These are phyloP conservation scores for Drosophila oshimai DNA, from an alignment of 1,140 invertebrate species.

Conservation along the genomic window DNA sequence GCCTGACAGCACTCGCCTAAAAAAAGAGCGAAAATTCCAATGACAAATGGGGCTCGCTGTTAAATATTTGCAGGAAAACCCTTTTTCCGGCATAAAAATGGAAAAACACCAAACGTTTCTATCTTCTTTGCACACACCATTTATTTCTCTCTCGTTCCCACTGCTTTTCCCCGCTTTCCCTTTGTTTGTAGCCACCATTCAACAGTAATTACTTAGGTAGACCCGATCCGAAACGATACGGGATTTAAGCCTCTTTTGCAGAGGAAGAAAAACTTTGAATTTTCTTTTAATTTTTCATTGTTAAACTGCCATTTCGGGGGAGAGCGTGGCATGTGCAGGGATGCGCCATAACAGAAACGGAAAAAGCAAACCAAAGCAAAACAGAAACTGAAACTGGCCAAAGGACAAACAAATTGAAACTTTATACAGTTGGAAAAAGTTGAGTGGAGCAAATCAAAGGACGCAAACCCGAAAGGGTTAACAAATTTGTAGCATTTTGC, in stretches of 20 bases:
- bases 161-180: background rate
- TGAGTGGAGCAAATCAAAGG: constrained; percentile 24
- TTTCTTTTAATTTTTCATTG: constrained; percentile 80
- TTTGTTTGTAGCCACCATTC: constrained; percentile 69
- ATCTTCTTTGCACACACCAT: constrained; percentile 38
- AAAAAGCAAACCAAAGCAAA: constrained; percentile 7
- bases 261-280: constrained; percentile 64
- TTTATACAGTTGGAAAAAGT: constrained; percentile 49
- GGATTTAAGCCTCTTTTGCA: constrained; percentile 66
- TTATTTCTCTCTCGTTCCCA: constrained; percentile 25
- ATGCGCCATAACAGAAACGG: constrained; percentile 23
- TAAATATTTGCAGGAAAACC: constrained; percentile 54
- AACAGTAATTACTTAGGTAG: constrained; percentile 76
- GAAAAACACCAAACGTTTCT: constrained; percentile 58
- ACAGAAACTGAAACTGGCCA: background rate
- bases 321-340: constrained; percentile 19
- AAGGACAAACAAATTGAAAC: constrained; percentile 50
- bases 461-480: constrained; percentile 28
- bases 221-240: constrained; percentile 49
- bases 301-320: constrained; percentile 70
- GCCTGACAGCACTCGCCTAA: constrained; percentile 6
- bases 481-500: constrained; percentile 37
- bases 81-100: constrained; percentile 37
- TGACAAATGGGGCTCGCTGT: constrained; percentile 48
- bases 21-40: constrained; percentile 32